These are phyloP conservation scores for Melanostigma gelatinosum DNA, from an alignment of 2,113 vertebrate genomes.

Conservation along the genomic window DNA sequence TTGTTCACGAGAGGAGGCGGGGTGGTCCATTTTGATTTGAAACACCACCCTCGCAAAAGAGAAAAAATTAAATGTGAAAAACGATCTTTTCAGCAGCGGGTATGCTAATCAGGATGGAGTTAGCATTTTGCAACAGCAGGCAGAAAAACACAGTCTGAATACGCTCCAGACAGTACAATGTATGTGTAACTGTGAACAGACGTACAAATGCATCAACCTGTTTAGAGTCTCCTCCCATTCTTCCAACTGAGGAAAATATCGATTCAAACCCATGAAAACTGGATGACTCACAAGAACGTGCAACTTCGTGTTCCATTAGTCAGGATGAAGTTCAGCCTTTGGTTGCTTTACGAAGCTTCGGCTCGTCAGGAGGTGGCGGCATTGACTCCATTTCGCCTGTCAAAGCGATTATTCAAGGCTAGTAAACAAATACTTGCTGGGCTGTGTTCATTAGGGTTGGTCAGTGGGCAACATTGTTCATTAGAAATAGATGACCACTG, in stretches of 20 bases:
- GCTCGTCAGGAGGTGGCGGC: conserved; percentile 44
- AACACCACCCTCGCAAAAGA: conserved; percentile 32
- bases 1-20: conserved; percentile 38
- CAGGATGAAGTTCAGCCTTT: background rate
- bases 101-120: conserved; percentile 64
- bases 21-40: conserved; percentile 59
- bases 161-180: conserved; percentile 35
- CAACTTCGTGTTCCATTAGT: conserved; percentile 10
- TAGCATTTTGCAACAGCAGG: conserved; percentile 61
- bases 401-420: background rate
- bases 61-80: conserved; percentile 65
- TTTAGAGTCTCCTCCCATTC: conserved; percentile 17
- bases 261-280: conserved; percentile 3
- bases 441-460: background rate
- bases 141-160: conserved; percentile 53
- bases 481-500: background rate
- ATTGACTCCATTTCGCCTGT: conserved; percentile 30
- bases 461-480: background rate
- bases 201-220: conserved; percentile 29
- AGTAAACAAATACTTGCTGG: conserved; percentile 11
- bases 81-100: conserved; percentile 42
- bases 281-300: background rate
- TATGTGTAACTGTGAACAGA: conserved; percentile 25
- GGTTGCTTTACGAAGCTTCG: conserved; percentile 7
- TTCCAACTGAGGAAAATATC: background rate